Base-by-base conservation (phyloP, 1,140 invertebrate genomes). In the Platyscapa corneri region DNA sequence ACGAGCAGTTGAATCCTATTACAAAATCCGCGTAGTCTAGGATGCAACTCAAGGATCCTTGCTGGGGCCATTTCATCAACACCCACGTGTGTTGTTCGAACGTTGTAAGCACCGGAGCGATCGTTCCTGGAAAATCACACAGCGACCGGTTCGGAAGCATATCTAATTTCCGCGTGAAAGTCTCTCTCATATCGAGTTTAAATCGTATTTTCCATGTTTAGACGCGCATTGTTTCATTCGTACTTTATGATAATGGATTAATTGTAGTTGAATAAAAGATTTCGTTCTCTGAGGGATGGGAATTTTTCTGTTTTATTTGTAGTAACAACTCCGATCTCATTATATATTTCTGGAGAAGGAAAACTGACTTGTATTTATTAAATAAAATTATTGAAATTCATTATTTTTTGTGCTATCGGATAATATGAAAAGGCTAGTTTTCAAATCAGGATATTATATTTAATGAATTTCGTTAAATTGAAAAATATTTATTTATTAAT, bases 91-190 rank as follows among this genome's bases (percentile, higher is more conserved):
- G 12, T 12, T 12, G 20, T 27, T 60, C 56, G 23, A 27, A 27
- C 23, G 0, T 60, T 23, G 23, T 27, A 60, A 27, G 56, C 5
- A n/a, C 8, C 8, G 18, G 27, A 60, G 56, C 39, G 39, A 70
- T 81, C 64, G 42, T 81, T 81, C 30, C 14, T n/a, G 56, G 0
- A 56, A 56, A 67, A 56, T 39, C 23, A 39, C 77, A 60, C 16
- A 7, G 56, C 79, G 79, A 34, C 60, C 46, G 27, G 18, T 34
- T 76, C 78, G 87, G 77, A 83, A 87, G 76, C 82, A 64, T 74
- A 49, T 67, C 87, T 86, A 82, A 86, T 88, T 87, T 83, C 76
- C 75, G 42, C 60, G 83, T 65, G 76, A 76, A 80, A 84, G 64
- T 81, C 72, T n/a, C 84, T 30, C 74, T 53, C 34, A 2, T 64